Base-by-base conservation (phyloP, 2,113 vertebrate species). In the Oryzias celebensis region DNA sequence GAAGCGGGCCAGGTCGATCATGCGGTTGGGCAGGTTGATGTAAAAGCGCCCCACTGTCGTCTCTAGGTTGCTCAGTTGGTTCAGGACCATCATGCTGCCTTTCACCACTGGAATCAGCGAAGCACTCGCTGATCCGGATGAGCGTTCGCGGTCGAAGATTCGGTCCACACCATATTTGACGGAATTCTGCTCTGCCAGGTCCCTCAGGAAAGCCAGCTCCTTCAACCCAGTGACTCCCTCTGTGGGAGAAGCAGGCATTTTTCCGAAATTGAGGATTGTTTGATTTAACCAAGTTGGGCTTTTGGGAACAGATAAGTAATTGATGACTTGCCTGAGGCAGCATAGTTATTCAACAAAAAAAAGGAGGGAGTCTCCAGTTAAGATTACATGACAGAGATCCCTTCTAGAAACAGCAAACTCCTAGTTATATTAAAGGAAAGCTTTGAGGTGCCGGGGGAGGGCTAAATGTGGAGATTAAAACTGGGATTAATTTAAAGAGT, bases 81-180 rank as follows among this genome's bases (percentile, higher is more conserved):
- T 99, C 1, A 99, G 90, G 0, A 99, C 97, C 96, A 99, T 98
- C 97, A 99, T 99, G 88, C 96, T 97, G 13, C 97, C 97, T 85
- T 99, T 99, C 63, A 93, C 86, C 36, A 98, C 94, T 0, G 96
- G 96, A 3, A 96, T 89, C 20, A 63, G 46, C 3, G 73, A 48
- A 3, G 67, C 65, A 7, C 75, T 67, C 0, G 67, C 22, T 1
- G 81, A 78, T 1, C 81, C 72, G 0, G 83, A 61, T 0, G 69
- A 73, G n/a, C 82, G 80, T 44, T 86, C 80, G 1, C 82, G 49
- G 20, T 77, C 80, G 0, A 77, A 73, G 0, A 78, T 84, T n/a
- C 93, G 91, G 62, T 97, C 94, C 0, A 96, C 88, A 0, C 95
- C 94, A 0, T 98, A 98, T 78, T 98, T 99, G 24, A 92, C 88